Evolutionary conservation across 2,113 vertebrate species (phyloP), one percentile per base, ranked within the genome.

Genomic region (Prochilodus magdalenae): DNA sequence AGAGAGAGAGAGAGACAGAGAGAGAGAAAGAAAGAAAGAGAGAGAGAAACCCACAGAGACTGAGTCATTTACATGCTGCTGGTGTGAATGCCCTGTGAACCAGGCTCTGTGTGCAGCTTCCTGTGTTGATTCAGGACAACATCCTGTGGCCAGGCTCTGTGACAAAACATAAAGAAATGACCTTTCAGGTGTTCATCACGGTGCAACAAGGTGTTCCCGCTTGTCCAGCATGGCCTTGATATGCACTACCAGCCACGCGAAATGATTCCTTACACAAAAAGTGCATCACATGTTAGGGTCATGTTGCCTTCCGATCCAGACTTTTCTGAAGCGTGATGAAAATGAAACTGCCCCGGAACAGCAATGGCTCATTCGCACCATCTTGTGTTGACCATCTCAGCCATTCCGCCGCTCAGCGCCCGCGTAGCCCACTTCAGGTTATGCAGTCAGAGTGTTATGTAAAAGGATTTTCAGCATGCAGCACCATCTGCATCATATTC

Each of bases 371-470:
- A 66, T 73, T 47, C 29, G 27, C 22, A 18, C 44, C n/a, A 65
- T 65, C 15, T 30, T 26, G 4, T 15, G 16, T 2, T 36, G 51
- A 67, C 44, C 62, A 73, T 69, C 40, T 44, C 24, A 59, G 24
- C 10, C 66, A 18, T 26, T n/a, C n/a, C n/a, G 66, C 30, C 10
- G 7, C 12, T 12, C 22, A 65, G 49, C 30, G 67, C 16, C 26
- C 10, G 47, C 40, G 30, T 24, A 79, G 33, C 66, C 67, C 69
- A 71, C 79, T 80, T 81, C 69, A 73, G 70, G 51, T 77, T 63
- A 79, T 2, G 40, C 71, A 75, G 51, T 59, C 73, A n/a, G 63
- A 4, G 57, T 49, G 79, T 77, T 77, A 81, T 67, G 67, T 81
- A 85, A 81, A 81, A 75, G 53, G 62, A 60, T 73, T 79, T 44